Conservation (phyloP, 2,888 invertebrate species). For the Pristionchus maxplancki region DNA sequence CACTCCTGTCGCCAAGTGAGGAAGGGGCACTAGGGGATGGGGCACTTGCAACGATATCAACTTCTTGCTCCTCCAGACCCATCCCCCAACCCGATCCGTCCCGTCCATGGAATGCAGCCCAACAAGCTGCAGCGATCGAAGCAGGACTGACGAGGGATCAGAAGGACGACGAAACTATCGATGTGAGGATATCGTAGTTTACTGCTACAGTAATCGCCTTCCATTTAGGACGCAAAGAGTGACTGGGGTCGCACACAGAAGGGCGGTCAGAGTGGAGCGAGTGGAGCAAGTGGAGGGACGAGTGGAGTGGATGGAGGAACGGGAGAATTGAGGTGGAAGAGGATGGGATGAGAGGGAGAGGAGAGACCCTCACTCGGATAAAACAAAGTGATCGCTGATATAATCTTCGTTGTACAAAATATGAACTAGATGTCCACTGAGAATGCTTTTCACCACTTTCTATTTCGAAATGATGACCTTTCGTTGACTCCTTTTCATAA, state of each 20-base stretch:
- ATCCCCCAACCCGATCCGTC: neutral
- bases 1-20: neutral
- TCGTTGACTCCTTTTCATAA: too few species aligned
- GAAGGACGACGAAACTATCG: neutral
- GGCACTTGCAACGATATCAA: too few species aligned
- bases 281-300: neutral
- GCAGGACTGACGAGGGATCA: neutral
- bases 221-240: neutral
- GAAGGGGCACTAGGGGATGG: neutral
- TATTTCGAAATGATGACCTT: too few species aligned
- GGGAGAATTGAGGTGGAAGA: conserved; percentile 9
- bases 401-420: too few species aligned
- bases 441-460: too few species aligned
- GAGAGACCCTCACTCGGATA: too few species aligned
- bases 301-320: neutral
- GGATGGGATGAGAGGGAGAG: too few species aligned
- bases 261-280: neutral
- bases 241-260: neutral
- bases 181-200: neutral
- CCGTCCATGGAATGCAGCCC: neutral
- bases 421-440: too few species aligned
- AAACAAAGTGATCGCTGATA: too few species aligned
- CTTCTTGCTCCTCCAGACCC: neutral
- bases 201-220: neutral
- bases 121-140: neutral